Evolutionary conservation across 2,888 invertebrate genomes (phyloP).

Genomic region (Drosophila colorata): DNA sequence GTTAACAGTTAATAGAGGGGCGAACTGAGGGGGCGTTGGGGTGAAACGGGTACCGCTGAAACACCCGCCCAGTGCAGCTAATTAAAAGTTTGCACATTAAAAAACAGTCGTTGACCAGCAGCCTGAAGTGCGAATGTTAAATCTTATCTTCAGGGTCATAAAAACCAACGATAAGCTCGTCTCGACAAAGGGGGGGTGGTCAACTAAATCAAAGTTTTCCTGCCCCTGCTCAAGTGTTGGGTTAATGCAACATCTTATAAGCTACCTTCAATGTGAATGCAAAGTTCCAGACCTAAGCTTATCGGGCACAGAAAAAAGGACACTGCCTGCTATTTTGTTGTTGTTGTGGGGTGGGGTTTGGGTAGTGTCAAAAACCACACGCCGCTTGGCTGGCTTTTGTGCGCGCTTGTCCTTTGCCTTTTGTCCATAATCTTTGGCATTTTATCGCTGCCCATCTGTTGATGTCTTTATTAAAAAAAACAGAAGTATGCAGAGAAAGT

Average conservation of each 20-base stretch:
- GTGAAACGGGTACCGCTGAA: too few species aligned
- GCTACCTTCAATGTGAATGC: slow-evolving; percentile 55
- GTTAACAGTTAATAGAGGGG: slow-evolving; percentile 14
- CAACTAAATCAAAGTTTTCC: slow-evolving; percentile 41
- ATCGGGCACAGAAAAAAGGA: slow-evolving; percentile 35
- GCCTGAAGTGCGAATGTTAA: slow-evolving; percentile 28
- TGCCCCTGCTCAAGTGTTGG: slow-evolving; percentile 36
- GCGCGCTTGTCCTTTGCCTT: slow-evolving; percentile 30
- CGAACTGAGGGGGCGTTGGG: too few species aligned
- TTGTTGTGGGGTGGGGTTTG: not conserved
- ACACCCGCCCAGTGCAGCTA: slow-evolving; percentile 28
- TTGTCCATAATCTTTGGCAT: slow-evolving; percentile 82
- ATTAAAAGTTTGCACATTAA: slow-evolving; percentile 58
- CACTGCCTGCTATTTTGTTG: slow-evolving; percentile 3
- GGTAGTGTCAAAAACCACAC: slow-evolving; percentile 58
- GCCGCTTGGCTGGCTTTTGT: slow-evolving; percentile 53
- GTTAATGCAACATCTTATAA: slow-evolving; percentile 47
- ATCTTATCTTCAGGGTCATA: slow-evolving; percentile 66
- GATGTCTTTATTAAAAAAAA: slow-evolving; percentile 81
- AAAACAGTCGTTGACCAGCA: slow-evolving; percentile 23
- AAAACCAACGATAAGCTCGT: slow-evolving; percentile 33
- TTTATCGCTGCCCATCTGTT: slow-evolving; percentile 82
- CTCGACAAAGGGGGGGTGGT: slow-evolving; percentile 4
- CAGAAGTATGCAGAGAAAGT: slow-evolving; percentile 11
- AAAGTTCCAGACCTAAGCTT: slow-evolving; percentile 44